phyloP scores from a whole-genome alignment of 2,113 vertebrate species.

The Periophthalmus modestus region DNA sequence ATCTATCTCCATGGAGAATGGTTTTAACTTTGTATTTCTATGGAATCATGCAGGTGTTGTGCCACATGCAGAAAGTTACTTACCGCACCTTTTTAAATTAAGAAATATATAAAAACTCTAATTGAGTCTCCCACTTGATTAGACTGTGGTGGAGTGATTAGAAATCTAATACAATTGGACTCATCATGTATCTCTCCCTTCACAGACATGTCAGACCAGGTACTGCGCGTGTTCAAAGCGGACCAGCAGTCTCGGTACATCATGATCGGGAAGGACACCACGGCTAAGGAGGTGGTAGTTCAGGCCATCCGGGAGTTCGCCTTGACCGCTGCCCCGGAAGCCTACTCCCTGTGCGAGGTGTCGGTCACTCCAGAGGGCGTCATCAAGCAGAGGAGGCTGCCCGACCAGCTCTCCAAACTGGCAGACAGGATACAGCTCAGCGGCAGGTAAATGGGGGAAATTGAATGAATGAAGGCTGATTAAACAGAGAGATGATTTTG shows the following conservation, averaged over 20 bases:
- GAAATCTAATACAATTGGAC: not conserved
- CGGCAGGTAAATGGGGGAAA: constrained; percentile 80
- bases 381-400: constrained; percentile 94
- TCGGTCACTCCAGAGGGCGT: constrained; percentile 97
- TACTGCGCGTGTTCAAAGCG: constrained; percentile 94
- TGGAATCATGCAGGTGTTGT: too few relatives aligned
- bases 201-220: constrained; percentile 94
- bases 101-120: too few relatives aligned
- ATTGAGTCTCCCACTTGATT: too few relatives aligned
- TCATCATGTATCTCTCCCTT: not conserved
- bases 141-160: too few relatives aligned
- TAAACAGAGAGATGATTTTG: not conserved
- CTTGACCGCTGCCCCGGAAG: constrained; percentile 87
- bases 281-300: constrained; percentile 94
- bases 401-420: constrained; percentile 96
- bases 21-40: too few relatives aligned
- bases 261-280: constrained; percentile 98
- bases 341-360: constrained; percentile 94
- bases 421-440: constrained; percentile 97
- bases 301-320: constrained; percentile 97
- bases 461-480: not conserved
- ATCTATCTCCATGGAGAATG: too few relatives aligned
- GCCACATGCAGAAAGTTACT: too few relatives aligned
- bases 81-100: too few relatives aligned
- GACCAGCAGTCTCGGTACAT: constrained; percentile 98